phyloP scores from a whole-genome alignment of 2,113 vertebrate species.

The Albula glossodonta region DNA sequence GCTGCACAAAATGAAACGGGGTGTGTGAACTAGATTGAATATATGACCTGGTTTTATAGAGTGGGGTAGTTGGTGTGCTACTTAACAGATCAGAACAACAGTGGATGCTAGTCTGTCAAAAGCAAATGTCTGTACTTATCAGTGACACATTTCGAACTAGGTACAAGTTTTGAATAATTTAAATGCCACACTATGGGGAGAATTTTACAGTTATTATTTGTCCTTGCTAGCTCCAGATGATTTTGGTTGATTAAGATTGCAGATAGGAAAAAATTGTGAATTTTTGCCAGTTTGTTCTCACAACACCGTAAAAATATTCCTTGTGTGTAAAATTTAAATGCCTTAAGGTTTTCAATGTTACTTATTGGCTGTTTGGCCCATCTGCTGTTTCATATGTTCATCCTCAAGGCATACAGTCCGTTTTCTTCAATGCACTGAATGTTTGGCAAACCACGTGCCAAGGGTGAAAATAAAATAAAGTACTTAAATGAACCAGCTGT shows the following conservation, averaged over 20 bases:
- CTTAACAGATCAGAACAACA: not conserved
- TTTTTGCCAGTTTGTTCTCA: conserved; percentile 20
- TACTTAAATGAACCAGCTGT: conserved; percentile 56
- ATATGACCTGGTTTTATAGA: conserved; percentile 60
- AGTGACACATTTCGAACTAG: conserved; percentile 39
- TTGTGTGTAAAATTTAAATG: not conserved
- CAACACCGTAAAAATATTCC: conserved; percentile 11
- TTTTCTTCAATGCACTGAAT: conserved; percentile 66
- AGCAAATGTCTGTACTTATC: conserved; percentile 60
- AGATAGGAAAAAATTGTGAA: conserved; percentile 10
- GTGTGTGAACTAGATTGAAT: conserved; percentile 73
- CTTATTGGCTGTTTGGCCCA: conserved; percentile 36
- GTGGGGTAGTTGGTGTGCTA: conserved; percentile 18
- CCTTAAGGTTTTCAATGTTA: conserved; percentile 30
- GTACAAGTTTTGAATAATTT: conserved; percentile 24
- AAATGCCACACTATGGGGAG: conserved; percentile 5
- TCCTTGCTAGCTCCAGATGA: not conserved
- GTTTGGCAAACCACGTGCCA: conserved; percentile 37
- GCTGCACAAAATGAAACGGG: conserved; percentile 35
- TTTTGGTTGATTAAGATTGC: not conserved
- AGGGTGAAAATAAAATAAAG: conserved; percentile 30
- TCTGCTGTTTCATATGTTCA: conserved; percentile 29
- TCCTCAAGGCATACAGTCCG: conserved; percentile 43
- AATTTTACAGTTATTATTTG: not conserved
- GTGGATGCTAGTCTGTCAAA: conserved; percentile 39